Conservation (phyloP, 2,888 invertebrate species). For the Cryptus viduatorius region DNA sequence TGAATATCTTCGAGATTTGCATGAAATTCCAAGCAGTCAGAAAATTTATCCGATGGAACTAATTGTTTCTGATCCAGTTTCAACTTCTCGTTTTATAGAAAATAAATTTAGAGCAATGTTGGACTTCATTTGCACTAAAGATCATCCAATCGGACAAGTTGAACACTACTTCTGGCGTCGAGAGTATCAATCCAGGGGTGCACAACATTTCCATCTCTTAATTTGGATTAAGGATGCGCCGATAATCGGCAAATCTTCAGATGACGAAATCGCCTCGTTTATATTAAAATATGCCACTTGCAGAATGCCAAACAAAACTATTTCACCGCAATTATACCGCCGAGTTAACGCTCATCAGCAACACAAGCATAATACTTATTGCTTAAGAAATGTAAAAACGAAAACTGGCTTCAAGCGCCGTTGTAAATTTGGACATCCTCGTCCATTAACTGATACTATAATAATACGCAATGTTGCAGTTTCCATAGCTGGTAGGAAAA, state of each 20-base stretch:
- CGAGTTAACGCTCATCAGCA: constrained; percentile 66
- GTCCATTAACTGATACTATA: too few relatives aligned
- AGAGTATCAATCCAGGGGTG: constrained; percentile 69
- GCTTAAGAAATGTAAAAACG: constrained; percentile 64
- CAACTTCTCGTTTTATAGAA: constrained; percentile 76
- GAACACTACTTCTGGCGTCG: constrained; percentile 63
- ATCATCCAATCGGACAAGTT: constrained; percentile 71
- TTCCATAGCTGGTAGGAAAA: not conserved
- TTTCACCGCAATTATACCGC: too few relatives aligned
- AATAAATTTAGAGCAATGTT: constrained; percentile 76
- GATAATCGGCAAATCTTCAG: constrained; percentile 40
- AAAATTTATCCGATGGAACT: constrained; percentile 10
- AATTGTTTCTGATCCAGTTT: constrained; percentile 55
- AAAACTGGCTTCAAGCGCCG: constrained; percentile 41
- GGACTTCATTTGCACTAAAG: constrained; percentile 73
- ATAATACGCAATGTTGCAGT: too few relatives aligned
- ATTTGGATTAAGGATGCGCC: constrained; percentile 34
- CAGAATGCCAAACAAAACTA: constrained; percentile 64
- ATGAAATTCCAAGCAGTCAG: not conserved
- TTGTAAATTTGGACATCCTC: too few relatives aligned
- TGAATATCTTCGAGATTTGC: constrained; percentile 71
- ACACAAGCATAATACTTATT: constrained; percentile 69
- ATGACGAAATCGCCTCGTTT: constrained; percentile 70
- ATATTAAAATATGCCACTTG: constrained; percentile 72
- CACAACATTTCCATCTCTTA: constrained; percentile 73